Evolutionary conservation across 2,797 vertebrate genomes (phyloP).

Genomic region (Myotis vivesi): DNA sequence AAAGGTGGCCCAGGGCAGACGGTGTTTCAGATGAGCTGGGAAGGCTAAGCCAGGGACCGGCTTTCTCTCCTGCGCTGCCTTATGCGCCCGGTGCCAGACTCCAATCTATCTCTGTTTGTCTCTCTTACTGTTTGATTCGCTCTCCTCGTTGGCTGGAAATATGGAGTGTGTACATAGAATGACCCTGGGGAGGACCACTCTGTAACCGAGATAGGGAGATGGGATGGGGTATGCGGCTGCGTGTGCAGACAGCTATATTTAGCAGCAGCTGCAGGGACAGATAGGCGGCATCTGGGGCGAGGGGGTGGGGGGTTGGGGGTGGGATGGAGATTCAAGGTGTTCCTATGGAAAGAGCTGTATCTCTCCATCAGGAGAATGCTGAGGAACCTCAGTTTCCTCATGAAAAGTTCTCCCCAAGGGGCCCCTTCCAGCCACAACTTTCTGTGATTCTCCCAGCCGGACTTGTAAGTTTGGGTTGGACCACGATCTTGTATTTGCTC

Average conservation of each 20-base stretch:
- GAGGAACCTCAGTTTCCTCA: not conserved
- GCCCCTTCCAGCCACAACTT: not conserved
- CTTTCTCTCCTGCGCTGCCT: conserved; percentile 55
- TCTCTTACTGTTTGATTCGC: conserved; percentile 76
- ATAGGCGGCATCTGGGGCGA: not conserved
- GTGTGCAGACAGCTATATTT: conserved; percentile 42
- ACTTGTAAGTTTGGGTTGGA: not conserved
- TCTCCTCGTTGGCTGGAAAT: conserved; percentile 80
- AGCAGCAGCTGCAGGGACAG: conserved; percentile 23
- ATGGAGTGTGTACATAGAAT: conserved; percentile 79
- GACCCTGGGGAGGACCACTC: conserved; percentile 83
- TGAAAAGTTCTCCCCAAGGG: not conserved
- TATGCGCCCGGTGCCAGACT: conserved; percentile 77
- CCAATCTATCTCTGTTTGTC: conserved; percentile 83
- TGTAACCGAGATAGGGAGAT: conserved; percentile 80
- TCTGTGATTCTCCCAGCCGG: not conserved
- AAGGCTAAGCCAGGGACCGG: conserved; percentile 54
- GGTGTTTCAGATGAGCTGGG: conserved; percentile 50
- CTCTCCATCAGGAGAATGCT: not conserved
- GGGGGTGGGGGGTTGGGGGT: too few relatives aligned
- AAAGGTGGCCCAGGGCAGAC: conserved; percentile 47
- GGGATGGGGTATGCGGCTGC: conserved; percentile 37
- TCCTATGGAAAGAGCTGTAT: not conserved
- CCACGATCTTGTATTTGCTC: not conserved
- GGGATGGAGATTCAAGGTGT: not conserved